Percentiles rank a stretch among this genome's conserved stretches.
Evolutionary conservation across 2,113 vertebrate genomes (phyloP).

Genomic region (Corydoras maculifer): DNA sequence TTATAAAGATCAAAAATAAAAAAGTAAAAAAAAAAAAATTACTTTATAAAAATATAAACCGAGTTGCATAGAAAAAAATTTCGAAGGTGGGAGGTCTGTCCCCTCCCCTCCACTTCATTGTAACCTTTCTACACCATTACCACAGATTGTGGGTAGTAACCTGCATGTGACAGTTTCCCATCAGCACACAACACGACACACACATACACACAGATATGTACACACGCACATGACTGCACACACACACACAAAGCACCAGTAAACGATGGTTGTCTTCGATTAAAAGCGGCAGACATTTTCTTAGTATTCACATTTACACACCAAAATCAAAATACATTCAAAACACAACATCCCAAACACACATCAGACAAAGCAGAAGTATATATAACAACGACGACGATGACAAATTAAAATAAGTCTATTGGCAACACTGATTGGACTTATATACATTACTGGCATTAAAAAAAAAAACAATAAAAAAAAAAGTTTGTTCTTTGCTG

Average conservation of each 20-base stretch:
- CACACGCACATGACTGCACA: slow-evolving; percentile 9
- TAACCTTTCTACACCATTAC: slow-evolving; percentile 53
- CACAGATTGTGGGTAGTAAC: slow-evolving; percentile 51
- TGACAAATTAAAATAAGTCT: slow-evolving; percentile 29
- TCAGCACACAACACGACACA: slow-evolving; percentile 20
- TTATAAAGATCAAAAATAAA: not conserved
- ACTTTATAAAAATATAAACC: not conserved
- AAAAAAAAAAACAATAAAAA: too few species aligned
- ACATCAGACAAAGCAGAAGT: not conserved
- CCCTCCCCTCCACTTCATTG: slow-evolving; percentile 47
- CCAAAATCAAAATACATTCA: slow-evolving; percentile 37
- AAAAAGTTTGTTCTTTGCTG: too few species aligned
- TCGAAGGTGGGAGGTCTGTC: slow-evolving; percentile 49
- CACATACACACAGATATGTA: slow-evolving; percentile 17
- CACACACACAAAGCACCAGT: slow-evolving; percentile 22
- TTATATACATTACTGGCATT: too few species aligned
- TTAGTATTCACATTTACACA: slow-evolving; percentile 37
- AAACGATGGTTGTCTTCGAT: slow-evolving; percentile 22
- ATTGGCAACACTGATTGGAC: too few species aligned
- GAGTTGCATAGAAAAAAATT: not conserved
- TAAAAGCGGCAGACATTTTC: slow-evolving; percentile 24
- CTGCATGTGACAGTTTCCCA: slow-evolving; percentile 36
- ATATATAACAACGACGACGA: not conserved
- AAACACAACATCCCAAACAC: slow-evolving; percentile 6
- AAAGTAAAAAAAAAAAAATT: slow-evolving; percentile 3